A percentile compares a stretch with the other conserved stretches of the same genome.
phyloP scores from a whole-genome alignment of 2,797 vertebrate genomes.

The Saxicola maurus region DNA sequence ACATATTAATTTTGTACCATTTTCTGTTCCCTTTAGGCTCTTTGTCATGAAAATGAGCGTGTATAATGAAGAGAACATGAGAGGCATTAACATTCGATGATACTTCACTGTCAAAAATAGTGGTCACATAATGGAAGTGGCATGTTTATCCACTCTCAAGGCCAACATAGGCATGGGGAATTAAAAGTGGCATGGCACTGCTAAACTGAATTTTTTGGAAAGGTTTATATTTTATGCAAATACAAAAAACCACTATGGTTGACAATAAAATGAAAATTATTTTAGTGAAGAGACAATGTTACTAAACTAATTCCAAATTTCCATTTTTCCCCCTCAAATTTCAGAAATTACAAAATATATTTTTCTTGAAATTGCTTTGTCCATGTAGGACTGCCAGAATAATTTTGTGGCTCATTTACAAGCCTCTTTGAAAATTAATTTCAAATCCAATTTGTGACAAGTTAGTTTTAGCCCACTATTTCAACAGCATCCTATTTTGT shows the following conservation, averaged over 20 bases:
- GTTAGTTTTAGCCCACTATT: background rate
- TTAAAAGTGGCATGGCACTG: background rate
- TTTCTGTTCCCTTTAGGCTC: constrained; percentile 42
- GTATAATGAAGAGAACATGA: constrained; percentile 41
- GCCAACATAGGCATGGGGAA: background rate
- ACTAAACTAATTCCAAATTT: background rate
- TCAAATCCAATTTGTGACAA: background rate
- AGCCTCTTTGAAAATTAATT: background rate
- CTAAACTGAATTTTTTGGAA: background rate
- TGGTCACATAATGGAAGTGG: constrained; percentile 40
- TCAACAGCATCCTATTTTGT: background rate
- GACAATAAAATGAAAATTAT: background rate
- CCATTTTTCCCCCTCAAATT: background rate
- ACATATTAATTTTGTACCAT: constrained; percentile 44
- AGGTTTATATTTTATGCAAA: background rate
- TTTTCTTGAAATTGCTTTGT: background rate
- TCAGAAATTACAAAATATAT: background rate
- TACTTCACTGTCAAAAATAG: constrained; percentile 53
- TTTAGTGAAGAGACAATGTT: background rate
- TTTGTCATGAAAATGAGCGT: constrained; percentile 57
- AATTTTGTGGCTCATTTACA: background rate
- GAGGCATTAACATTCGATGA: constrained; percentile 46
- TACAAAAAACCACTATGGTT: background rate
- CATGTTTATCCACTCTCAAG: constrained; percentile 33
- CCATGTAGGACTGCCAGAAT: background rate